Evolutionary conservation across 2,113 vertebrate genomes (phyloP), one percentile per base, ranked within the genome.

Genomic region (Sceloporus tristichus): DNA sequence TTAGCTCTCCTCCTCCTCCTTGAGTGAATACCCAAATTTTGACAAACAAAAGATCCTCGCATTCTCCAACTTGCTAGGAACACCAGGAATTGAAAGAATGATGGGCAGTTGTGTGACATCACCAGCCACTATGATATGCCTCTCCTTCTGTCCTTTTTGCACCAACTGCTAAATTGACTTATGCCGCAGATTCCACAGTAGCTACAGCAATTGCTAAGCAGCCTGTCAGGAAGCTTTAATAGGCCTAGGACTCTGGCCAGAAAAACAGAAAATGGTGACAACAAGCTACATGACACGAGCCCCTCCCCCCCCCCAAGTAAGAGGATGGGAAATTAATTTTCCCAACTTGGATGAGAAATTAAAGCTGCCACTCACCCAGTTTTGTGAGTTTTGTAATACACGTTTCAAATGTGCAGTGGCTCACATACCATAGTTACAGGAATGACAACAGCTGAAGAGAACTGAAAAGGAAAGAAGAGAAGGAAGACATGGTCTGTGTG

Each of bases 91-190:
- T 75, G 53, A 13, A 42, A 70, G 29, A 70, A 10, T 48, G 42
- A 53, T 71, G 66, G 27, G 6, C 42, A 34, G 48, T 54, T 56
- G 66, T 42, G 59, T 42, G 59, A 42, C 19, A 25, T 40, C 21
- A 42, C 23, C n/a, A 66, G 42, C 59, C 34, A 66, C 16, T 19
- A n/a, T 59, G 19, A 18, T 3, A 62, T 62, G 59, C 59, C 18
- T 18, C 4, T 76, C 71, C 23, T 59, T 42, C 56, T 78, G 23
- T 14, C 8, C 10, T 75, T 14, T 76, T 42, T 76, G 38, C 73
- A 62, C 71, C 84, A 77, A 42, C 77, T 77, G 38, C 74, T 77
- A 78, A 66, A 66, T n/a, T 78, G 75, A 74, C 74, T 38, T 40
- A 21, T 48, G 25, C 5, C 66, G 42, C 59, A 85, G 65, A 77